Evolutionary conservation across 1,140 invertebrate species (phyloP), one percentile per base, ranked within the genome.

Genomic region (Cydia fagiglandana): DNA sequence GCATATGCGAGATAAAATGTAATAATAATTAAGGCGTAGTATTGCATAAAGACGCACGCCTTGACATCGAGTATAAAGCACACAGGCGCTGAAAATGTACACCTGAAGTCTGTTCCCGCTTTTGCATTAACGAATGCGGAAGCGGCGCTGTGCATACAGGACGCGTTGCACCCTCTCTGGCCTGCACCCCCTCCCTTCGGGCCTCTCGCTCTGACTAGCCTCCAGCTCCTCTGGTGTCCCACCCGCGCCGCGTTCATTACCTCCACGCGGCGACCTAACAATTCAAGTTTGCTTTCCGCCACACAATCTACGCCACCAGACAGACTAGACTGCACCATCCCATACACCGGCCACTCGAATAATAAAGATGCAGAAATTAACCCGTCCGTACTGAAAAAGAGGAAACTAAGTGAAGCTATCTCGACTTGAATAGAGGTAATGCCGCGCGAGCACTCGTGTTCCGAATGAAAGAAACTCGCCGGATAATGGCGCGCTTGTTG

Each of bases 111-210:
- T 90, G 85, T 85, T 84, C 88, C 84, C 88, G 90, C 89, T 90
- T 93, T 93, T 93, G 90, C 90, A 91, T 93, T 93, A 93, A 93
- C 91, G 91, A 91, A 93, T 93, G 91, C 90, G 90, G 90, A 93
- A 93, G 87, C 89, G 85, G 86, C 88, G 88, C 83, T 91, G 86
- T 91, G 91, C 89, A 91, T 91, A 91, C 89, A 93, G 90, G 89
- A 90, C 90, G 88, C 83, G 85, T 83, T 88, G 86, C 88, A 89
- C 84, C 86, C 84, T 80, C 84, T 81, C 81, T 80, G 83, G 83
- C 79, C 70, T 78, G 77, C 78, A 76, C 80, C 74, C 74, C 78
- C 78, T 79, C 79, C 80, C 81, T 50, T 79, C 80, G 78, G 77
- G 77, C 86, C 83, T 87, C 88, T 88, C 87, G 81, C 87, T 87